Evolutionary conservation across 2,113 vertebrate species (phyloP).

Genomic region (Callipepla squamata): DNA sequence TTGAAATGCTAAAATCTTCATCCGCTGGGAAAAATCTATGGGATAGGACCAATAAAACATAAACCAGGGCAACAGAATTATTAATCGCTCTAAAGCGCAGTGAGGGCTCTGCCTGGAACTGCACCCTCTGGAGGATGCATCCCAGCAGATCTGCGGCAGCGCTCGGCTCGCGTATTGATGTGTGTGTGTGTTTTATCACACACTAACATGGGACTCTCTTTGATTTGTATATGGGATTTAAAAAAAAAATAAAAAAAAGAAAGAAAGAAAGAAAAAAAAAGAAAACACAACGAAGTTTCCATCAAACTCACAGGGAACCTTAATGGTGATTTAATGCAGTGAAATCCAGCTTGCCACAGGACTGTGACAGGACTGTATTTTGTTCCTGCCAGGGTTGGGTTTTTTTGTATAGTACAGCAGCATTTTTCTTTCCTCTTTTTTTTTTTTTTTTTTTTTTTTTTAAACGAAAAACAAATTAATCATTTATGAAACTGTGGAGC

Average conservation of each 20-base stretch:
- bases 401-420: not conserved
- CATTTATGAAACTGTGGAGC: conserved; percentile 22
- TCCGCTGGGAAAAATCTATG: not conserved
- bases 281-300: not conserved
- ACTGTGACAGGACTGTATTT: conserved; percentile 57
- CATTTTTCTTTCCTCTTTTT: not conserved
- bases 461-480: not conserved
- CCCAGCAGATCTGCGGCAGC: not conserved
- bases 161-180: conserved; percentile 12
- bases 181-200: conserved; percentile 52
- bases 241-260: not conserved
- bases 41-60: conserved; percentile 6
- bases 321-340: conserved; percentile 69
- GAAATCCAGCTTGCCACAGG: conserved; percentile 57
- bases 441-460: not conserved
- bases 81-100: not conserved
- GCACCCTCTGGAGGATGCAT: conserved; percentile 33
- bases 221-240: conserved; percentile 46
- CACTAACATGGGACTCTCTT: conserved; percentile 24
- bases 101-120: conserved; percentile 16
- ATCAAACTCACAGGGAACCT: conserved; percentile 45
- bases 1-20: conserved; percentile 13
- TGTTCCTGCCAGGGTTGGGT: conserved; percentile 57
- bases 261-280: not conserved
- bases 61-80: conserved; percentile 35